Evolutionary conservation across 2,888 invertebrate genomes (phyloP), one percentile per base, ranked within the genome.

Genomic region (Drosophila phalerata): DNA sequence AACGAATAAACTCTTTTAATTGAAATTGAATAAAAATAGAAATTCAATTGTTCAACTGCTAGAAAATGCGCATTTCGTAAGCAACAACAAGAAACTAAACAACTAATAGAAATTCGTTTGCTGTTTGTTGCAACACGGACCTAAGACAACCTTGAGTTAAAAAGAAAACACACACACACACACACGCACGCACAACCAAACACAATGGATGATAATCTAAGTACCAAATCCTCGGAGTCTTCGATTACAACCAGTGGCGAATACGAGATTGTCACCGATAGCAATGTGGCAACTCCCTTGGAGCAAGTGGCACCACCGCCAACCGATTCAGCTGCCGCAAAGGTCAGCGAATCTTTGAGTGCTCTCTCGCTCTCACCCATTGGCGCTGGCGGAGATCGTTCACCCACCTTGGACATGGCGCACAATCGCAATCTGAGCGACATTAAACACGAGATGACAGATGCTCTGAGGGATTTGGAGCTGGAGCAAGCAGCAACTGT

Each of bases 201-300:
- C 11, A 81, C 52, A 83, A 94, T 94, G 94, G 94, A 94, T 93
- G 94, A 94, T 93, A 94, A 94, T 92, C 92, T 95, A 87, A 95
- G 95, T 88, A 94, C 94, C 34, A 94, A 95, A 92, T 95, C 95
- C 66, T 94, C 94, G 86, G 95, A 95, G 92, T 95, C 95, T 70
- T 95, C 95, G 74, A 93, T 94, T 86, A 94, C 94, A 62, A 95
- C 95, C 69, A 95, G 95, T 88, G 95, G 95, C 79, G 95, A 95
- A 90, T 95, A 95, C 92, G 95, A 95, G 91, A 94, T 95, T 81
- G 94, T 95, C 67, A 94, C 94, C 73, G 94, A 94, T 47, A 91
- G 89, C 69, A 91, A 90, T 82, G 83, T 90, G 40, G 73, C 81
- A 51, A 93, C 93, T 67, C 93, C 90, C 13, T 77, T 90, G 74